phyloP scores from a whole-genome alignment of 1,140 invertebrate genomes.

The Drosophila orena region DNA sequence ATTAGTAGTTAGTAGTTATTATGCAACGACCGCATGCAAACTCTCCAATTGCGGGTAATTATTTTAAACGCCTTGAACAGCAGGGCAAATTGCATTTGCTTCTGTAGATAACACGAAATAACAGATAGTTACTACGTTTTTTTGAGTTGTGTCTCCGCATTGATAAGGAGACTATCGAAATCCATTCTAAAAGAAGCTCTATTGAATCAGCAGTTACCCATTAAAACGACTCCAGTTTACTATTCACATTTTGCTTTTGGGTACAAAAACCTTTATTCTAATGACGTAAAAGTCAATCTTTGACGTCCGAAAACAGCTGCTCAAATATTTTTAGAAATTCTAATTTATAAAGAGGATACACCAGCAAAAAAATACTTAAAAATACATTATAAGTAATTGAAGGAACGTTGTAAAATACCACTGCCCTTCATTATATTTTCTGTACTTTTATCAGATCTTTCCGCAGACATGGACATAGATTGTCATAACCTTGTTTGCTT shows the following conservation, averaged over 20 bases:
- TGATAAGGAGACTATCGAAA: conserved; percentile 8
- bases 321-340: conserved; percentile 37
- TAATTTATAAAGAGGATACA: not conserved
- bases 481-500: conserved; percentile 18
- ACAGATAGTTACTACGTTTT: conserved; percentile 9
- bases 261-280: not conserved
- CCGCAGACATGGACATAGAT: not conserved
- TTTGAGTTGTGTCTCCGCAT: not conserved
- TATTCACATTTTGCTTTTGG: not conserved
- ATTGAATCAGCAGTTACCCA: conserved; percentile 32
- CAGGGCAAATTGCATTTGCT: conserved; percentile 16
- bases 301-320: conserved; percentile 23
- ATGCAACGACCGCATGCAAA: conserved; percentile 43
- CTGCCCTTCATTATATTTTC: not conserved
- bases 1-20: conserved; percentile 43
- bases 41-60: conserved; percentile 37
- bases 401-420: not conserved
- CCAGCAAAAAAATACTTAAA: not conserved
- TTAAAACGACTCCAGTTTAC: conserved; percentile 1
- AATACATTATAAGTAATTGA: too few species aligned
- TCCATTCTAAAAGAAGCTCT: not conserved
- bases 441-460: conserved; percentile 2
- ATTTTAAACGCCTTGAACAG: conserved; percentile 15
- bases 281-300: conserved; percentile 39
- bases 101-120: conserved; percentile 14